Percentiles rank a stretch among this genome's conserved stretches.
phyloP scores from a whole-genome alignment of 2,113 vertebrate species.

The Gracilinanus agilis region DNA sequence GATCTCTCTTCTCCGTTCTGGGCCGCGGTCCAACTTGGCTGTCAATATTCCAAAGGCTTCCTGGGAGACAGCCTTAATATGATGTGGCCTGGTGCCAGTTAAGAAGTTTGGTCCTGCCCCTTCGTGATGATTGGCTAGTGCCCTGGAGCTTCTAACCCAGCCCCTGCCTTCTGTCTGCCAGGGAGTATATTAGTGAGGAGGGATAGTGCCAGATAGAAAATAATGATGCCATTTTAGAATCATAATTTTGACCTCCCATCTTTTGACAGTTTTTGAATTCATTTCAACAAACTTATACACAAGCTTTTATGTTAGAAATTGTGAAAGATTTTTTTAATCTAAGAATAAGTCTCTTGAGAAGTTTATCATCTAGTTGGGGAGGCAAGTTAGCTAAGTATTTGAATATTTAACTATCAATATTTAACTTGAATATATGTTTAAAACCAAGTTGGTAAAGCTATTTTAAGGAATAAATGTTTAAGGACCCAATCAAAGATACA shows the following conservation, averaged over 20 bases:
- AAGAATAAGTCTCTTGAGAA: not conserved
- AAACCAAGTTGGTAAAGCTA: not conserved
- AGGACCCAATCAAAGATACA: not conserved
- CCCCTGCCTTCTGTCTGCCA: not conserved
- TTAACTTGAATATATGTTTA: not conserved
- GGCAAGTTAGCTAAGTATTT: not conserved
- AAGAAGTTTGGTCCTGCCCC: conserved; percentile 16
- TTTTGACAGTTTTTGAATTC: not conserved
- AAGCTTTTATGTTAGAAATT: not conserved
- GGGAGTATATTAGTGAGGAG: not conserved
- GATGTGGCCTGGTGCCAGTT: conserved; percentile 59
- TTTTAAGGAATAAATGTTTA: not conserved
- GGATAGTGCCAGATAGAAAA: not conserved
- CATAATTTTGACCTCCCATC: not conserved
- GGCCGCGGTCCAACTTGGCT: conserved; percentile 73
- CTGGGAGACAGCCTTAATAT: conserved; percentile 49
- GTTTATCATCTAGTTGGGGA: not conserved
- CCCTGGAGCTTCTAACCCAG: not conserved
- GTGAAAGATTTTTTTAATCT: not conserved
- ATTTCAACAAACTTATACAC: not conserved
- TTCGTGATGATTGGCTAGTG: not conserved
- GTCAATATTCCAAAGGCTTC: conserved; percentile 76
- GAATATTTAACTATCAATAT: not conserved
- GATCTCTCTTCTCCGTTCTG: conserved; percentile 76
- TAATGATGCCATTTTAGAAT: not conserved